Conservation (phyloP, 2,113 vertebrate genomes). For the Puffinus mauretanicus region DNA sequence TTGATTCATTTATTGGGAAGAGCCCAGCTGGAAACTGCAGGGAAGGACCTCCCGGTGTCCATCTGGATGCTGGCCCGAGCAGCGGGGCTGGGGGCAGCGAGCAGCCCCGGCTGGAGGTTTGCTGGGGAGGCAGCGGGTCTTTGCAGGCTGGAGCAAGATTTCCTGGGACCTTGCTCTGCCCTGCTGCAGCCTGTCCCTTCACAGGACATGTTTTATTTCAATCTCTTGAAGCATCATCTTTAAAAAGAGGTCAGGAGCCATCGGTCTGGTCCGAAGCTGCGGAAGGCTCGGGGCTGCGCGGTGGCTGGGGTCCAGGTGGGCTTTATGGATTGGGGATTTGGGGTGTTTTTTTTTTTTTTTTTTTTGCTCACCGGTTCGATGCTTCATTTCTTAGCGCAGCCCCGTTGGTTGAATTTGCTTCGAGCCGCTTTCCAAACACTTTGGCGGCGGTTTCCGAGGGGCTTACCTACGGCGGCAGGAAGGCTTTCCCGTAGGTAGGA, state of each 20-base stretch:
- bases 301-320: neutral
- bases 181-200: neutral
- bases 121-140: neutral
- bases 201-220: neutral
- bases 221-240: neutral
- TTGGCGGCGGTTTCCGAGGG: neutral
- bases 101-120: neutral
- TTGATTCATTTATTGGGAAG: neutral
- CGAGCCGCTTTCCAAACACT: neutral
- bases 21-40: neutral
- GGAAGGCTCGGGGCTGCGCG: accelerated
- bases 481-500: neutral
- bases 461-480: neutral
- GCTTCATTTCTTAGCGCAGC: neutral
- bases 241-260: neutral
- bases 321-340: neutral
- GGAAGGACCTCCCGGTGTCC: neutral
- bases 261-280: too few species aligned
- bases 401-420: neutral
- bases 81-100: neutral
- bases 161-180: neutral
- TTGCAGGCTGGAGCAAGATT: neutral
- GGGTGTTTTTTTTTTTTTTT: neutral
- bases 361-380: accelerated
- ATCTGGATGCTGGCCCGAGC: neutral